phyloP scores from a whole-genome alignment of 2,113 vertebrate genomes.

The Sialia sialis region DNA sequence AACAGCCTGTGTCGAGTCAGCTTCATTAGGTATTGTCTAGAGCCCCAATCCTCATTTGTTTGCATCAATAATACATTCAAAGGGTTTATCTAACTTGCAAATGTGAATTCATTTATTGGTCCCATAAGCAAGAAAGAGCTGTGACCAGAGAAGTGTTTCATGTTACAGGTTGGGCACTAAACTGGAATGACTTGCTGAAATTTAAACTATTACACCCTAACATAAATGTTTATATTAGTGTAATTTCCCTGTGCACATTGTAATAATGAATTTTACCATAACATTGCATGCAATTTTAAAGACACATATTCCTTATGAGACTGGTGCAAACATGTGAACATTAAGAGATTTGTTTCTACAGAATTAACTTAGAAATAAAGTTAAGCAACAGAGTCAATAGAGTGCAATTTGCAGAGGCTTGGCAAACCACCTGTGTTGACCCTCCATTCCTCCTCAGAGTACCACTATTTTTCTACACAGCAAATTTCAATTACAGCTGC shows the following conservation, averaged over 20 bases:
- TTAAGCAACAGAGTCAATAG: neutral
- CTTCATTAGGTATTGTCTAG: slow-evolving; percentile 81
- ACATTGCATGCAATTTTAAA: neutral
- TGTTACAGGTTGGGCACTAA: slow-evolving; percentile 7
- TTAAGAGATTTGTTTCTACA: neutral
- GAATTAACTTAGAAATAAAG: neutral
- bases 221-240: neutral
- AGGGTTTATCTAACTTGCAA: slow-evolving; percentile 85
- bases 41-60: slow-evolving; percentile 79
- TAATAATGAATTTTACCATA: neutral
- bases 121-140: slow-evolving; percentile 68
- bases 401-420: neutral
- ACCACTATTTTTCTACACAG: neutral
- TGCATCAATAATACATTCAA: slow-evolving; percentile 82
- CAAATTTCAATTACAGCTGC: neutral
- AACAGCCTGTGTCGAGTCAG: slow-evolving; percentile 73
- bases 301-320: neutral
- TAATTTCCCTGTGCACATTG: neutral
- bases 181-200: neutral
- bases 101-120: slow-evolving; percentile 78
- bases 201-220: slow-evolving; percentile 9
- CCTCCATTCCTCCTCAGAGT: neutral
- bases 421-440: neutral
- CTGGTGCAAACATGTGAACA: rapidly evolving
- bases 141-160: slow-evolving; percentile 5